Conservation (phyloP, 2,888 invertebrate species). For the Hypercompe scribonia region DNA sequence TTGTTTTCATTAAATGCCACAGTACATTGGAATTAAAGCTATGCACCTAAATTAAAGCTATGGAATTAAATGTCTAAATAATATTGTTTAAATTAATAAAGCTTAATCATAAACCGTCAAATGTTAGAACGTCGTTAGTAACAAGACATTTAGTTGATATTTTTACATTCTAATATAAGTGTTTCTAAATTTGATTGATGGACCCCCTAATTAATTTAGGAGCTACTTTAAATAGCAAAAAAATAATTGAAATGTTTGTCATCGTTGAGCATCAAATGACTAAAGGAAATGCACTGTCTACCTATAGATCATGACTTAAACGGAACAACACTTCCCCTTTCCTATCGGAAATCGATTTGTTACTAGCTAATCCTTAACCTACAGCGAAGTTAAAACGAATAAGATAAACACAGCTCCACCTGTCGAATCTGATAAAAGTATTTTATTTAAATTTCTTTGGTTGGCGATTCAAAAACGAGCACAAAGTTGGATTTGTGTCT, state of each 20-base stretch:
- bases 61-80: too few species aligned
- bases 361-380: slow-evolving; percentile 83
- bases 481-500: slow-evolving; percentile 84
- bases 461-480: slow-evolving; percentile 82
- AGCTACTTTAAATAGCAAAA: slow-evolving; percentile 41
- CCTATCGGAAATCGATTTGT: slow-evolving; percentile 82
- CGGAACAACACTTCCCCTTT: slow-evolving; percentile 69
- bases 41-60: too few species aligned
- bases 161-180: slow-evolving; percentile 9
- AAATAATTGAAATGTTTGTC: slow-evolving; percentile 39
- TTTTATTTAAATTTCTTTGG: slow-evolving; percentile 86
- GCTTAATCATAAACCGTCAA: too few species aligned
- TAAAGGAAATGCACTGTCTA: slow-evolving; percentile 47
- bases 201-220: slow-evolving; percentile 34
- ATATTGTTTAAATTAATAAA: too few species aligned
- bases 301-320: slow-evolving; percentile 59
- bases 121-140: neutral
- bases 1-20: too few species aligned
- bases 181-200: slow-evolving; percentile 16
- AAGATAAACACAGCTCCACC: slow-evolving; percentile 76
- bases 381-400: slow-evolving; percentile 82
- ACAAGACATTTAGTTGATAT: neutral
- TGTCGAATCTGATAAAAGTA: slow-evolving; percentile 86
- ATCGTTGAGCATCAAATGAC: slow-evolving; percentile 33
- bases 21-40: too few species aligned